Evolutionary conservation across 2,888 invertebrate genomes (phyloP).

Genomic region (Dicyrtomina minuta): DNA sequence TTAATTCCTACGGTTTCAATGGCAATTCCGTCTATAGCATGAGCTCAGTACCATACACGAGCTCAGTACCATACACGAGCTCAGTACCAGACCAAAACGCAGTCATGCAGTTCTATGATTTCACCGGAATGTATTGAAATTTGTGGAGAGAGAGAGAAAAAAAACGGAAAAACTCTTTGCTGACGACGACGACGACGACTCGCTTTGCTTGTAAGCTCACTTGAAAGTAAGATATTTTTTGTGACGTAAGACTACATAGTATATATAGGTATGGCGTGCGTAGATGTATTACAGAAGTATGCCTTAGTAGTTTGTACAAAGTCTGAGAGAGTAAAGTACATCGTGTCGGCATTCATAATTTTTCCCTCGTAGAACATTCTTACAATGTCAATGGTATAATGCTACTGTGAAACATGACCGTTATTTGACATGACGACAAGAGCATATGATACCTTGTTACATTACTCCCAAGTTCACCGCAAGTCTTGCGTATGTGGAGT

Average conservation of each 20-base stretch:
- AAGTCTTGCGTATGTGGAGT: neutral
- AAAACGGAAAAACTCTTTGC: neutral
- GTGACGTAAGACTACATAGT: too few relatives aligned
- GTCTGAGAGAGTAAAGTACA: constrained; percentile 2
- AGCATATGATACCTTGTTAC: constrained; percentile 22
- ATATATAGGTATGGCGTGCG: too few relatives aligned
- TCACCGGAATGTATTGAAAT: constrained; percentile 2
- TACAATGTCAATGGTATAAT: neutral
- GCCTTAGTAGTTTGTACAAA: neutral
- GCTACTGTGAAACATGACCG: constrained; percentile 25
- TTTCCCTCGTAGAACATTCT: constrained; percentile 10
- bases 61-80: neutral
- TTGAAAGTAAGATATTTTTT: too few relatives aligned
- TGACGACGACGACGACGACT: too few relatives aligned
- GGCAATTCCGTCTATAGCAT: too few relatives aligned
- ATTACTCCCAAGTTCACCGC: neutral
- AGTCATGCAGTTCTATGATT: neutral
- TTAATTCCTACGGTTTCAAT: too few relatives aligned
- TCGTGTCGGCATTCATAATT: constrained; percentile 24
- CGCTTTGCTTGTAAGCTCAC: neutral
- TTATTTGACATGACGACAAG: constrained; percentile 29
- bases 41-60: neutral
- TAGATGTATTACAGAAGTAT: neutral
- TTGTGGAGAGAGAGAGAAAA: neutral
- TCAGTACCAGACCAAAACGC: neutral